Conservation (phyloP, 2,113 vertebrate species). For the Gymnarchus niloticus region DNA sequence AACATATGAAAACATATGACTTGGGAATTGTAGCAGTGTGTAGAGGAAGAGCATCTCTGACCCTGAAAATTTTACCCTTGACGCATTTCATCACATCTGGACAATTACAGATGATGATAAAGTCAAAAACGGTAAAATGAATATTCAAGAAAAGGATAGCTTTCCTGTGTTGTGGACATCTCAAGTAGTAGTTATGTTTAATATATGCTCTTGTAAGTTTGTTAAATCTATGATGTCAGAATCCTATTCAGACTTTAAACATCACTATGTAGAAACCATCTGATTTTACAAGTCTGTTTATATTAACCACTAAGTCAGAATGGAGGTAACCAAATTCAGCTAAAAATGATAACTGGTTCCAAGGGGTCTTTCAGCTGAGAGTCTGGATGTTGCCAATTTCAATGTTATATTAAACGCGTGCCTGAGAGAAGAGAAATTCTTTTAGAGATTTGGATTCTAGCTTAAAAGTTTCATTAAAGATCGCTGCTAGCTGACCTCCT, state of each 20-base stretch:
- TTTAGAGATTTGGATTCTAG: not conserved
- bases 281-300: not conserved
- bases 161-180: not conserved
- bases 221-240: not conserved
- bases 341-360: not conserved
- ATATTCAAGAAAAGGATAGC: too few relatives aligned
- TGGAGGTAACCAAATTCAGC: not conserved
- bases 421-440: not conserved
- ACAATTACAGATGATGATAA: too few relatives aligned
- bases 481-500: not conserved
- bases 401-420: not conserved
- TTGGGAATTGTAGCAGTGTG: too few relatives aligned
- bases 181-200: not conserved
- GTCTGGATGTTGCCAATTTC: not conserved
- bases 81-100: too few relatives aligned
- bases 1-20: too few relatives aligned
- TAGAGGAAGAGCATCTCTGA: too few relatives aligned
- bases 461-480: not conserved
- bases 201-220: not conserved
- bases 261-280: not conserved
- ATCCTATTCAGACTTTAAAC: not conserved
- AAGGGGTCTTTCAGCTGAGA: not conserved
- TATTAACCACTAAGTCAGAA: not conserved
- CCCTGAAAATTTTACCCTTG: too few relatives aligned
- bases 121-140: too few relatives aligned